These are phyloP conservation scores for Onchidella celtica DNA, from an alignment of 2,888 invertebrate species.

Conservation along the genomic window DNA sequence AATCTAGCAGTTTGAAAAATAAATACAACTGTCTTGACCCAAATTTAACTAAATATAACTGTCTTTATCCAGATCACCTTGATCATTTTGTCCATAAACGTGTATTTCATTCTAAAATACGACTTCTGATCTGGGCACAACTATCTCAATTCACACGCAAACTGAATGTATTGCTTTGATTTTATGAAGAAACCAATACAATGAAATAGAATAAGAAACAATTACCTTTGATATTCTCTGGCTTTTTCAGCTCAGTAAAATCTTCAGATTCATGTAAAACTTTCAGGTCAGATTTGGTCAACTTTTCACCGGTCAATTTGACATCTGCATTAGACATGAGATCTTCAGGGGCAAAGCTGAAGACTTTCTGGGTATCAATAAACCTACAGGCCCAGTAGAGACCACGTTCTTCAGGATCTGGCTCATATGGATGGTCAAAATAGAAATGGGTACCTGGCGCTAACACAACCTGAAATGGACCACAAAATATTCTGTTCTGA, in stretches of 20 bases:
- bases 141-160: too few species aligned
- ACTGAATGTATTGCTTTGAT: too few species aligned
- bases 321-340: constrained; percentile 69
- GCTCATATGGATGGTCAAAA: constrained; percentile 75
- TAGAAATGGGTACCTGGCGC: constrained; percentile 73
- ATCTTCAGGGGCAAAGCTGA: constrained; percentile 72
- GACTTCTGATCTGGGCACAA: too few species aligned
- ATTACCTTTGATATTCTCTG: constrained; percentile 70
- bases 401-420: constrained; percentile 75
- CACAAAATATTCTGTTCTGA: too few species aligned
- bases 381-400: constrained; percentile 77
- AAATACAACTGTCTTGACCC: too few species aligned
- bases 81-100: too few species aligned
- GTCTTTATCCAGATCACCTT: too few species aligned
- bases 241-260: constrained; percentile 64
- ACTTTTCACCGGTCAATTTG: constrained; percentile 68
- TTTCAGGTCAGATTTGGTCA: constrained; percentile 62
- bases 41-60: too few species aligned
- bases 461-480: constrained; percentile 67
- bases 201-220: too few species aligned
- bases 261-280: constrained; percentile 55
- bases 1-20: too few species aligned
- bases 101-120: too few species aligned
- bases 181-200: too few species aligned
- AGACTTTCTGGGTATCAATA: constrained; percentile 72